Conservation (phyloP, 2,797 vertebrate genomes). For the Cyprinella venusta region DNA sequence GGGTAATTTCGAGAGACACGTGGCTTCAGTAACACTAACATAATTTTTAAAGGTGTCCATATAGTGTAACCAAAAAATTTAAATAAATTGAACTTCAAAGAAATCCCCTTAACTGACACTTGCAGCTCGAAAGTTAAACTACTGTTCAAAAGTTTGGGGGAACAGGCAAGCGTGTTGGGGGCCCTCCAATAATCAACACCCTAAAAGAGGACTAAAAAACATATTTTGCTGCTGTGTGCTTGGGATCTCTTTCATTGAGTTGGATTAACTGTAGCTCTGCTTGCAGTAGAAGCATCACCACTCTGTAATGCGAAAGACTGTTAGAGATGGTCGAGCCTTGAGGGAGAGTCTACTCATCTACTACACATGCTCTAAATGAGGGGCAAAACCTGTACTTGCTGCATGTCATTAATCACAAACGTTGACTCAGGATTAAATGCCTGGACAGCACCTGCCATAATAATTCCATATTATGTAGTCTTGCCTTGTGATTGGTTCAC, state of each 20-base stretch:
- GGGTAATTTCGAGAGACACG: too few species aligned
- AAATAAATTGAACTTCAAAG: not conserved
- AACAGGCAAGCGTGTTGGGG: not conserved
- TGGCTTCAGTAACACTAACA: too few species aligned
- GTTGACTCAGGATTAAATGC: conserved; percentile 6
- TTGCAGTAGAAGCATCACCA: conserved; percentile 3
- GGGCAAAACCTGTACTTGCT: conserved; percentile 22
- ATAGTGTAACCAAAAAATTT: too few species aligned
- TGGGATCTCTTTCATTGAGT: not conserved
- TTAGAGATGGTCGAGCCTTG: conserved; percentile 43
- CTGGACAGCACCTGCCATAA: conserved; percentile 11
- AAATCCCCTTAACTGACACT: not conserved
- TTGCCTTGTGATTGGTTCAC: not conserved
- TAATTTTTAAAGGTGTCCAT: too few species aligned
- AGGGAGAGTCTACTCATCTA: conserved; percentile 27
- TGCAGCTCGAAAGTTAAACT: not conserved
- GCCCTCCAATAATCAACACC: not conserved
- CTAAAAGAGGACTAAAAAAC: not conserved
- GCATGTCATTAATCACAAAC: conserved; percentile 27
- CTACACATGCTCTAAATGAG: conserved; percentile 13
- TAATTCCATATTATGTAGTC: not conserved
- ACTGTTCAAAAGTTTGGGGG: not conserved
- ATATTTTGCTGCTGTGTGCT: not conserved
- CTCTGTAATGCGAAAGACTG: conserved; percentile 34
- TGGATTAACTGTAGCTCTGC: not conserved